Evolutionary conservation across 2,797 vertebrate species (phyloP).

Genomic region (Myotis planiceps): DNA sequence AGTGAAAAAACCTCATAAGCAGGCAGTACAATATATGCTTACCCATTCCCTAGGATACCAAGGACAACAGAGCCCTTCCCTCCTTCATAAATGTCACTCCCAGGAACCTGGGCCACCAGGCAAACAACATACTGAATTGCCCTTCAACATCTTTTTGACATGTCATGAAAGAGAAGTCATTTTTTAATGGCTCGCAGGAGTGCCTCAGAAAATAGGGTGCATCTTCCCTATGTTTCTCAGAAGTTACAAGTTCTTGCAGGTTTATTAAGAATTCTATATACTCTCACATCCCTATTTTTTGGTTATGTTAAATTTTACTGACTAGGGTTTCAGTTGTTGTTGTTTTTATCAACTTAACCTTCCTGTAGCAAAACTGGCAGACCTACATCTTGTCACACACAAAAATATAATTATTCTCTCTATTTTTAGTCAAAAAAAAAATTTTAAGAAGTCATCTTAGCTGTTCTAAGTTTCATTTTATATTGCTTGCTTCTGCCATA

Average conservation of each 20-base stretch:
- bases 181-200: background rate
- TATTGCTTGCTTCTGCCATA: background rate
- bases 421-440: background rate
- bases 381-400: constrained; percentile 1
- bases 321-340: background rate
- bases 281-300: background rate
- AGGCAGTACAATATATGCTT: background rate
- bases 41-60: background rate
- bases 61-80: background rate
- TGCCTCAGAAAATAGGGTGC: background rate
- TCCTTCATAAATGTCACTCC: background rate
- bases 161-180: background rate
- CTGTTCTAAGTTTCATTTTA: background rate
- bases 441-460: background rate
- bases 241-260: background rate
- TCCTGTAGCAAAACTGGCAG: background rate
- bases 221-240: background rate
- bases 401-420: background rate
- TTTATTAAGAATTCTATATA: background rate
- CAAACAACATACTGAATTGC: background rate
- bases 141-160: background rate
- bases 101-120: background rate
- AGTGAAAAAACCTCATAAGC: background rate
- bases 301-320: background rate
- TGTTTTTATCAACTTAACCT: background rate